These are phyloP conservation scores for Parotocinclus haroldoi DNA, from an alignment of 2,797 vertebrate genomes.

Conservation along the genomic window DNA sequence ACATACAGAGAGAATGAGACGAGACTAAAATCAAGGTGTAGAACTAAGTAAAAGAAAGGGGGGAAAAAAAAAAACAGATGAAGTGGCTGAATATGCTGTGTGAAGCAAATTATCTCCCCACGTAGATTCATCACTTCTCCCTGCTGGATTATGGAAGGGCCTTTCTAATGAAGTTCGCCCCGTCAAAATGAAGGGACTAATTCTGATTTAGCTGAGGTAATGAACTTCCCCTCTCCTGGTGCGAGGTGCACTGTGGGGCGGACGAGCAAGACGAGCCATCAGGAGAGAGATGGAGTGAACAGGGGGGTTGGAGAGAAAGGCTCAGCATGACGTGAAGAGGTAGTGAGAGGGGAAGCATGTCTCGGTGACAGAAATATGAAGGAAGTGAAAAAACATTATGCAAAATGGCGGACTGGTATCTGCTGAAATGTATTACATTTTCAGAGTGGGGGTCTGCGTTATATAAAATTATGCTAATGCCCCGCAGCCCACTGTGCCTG, in stretches of 20 bases:
- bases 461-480: conserved; percentile 99
- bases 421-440: conserved; percentile 99
- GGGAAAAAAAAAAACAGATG: conserved; percentile 56
- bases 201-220: conserved; percentile 99
- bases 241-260: conserved; percentile 96
- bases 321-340: conserved; percentile 53
- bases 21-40: conserved; percentile 24
- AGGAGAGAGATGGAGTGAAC: conserved; percentile 38
- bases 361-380: conserved; percentile 24
- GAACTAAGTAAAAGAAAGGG: conserved; percentile 12
- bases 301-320: conserved; percentile 56
- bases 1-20: conserved; percentile 62
- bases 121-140: conserved; percentile 99
- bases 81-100: conserved; percentile 92
- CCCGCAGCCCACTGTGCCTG: conserved; percentile 93
- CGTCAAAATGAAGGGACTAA: conserved; percentile 99
- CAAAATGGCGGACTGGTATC: conserved; percentile 97
- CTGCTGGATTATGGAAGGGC: conserved; percentile 97
- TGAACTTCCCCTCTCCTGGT: conserved; percentile 99
- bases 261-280: conserved; percentile 76
- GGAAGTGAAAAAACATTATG: conserved; percentile 80
- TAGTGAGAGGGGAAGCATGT: conserved; percentile 45
- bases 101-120: conserved; percentile 90
- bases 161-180: conserved; percentile 99
- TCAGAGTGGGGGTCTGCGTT: conserved; percentile 92